Evolutionary conservation across 2,113 vertebrate genomes (phyloP), one percentile per base, ranked within the genome.

Genomic region (Cacatua alba): DNA sequence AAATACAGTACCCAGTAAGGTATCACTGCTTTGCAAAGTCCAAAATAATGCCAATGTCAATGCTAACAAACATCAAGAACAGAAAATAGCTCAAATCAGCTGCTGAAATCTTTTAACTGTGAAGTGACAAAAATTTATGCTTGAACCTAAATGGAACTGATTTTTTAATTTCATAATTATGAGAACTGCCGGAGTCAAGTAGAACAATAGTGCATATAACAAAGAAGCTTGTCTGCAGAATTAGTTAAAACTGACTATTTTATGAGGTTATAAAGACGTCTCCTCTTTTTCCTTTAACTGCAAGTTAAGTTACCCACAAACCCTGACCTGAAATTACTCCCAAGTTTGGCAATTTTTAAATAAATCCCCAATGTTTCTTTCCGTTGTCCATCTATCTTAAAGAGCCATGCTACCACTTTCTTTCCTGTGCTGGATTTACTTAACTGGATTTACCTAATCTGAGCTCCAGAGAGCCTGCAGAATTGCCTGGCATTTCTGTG

Each of bases 361-460:
- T 81, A 75, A 88, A 90, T 64, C 41, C 31, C 31, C 39, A 25
- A 10, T n/a, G 8, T 33, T 84, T 82, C 46, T 70, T 69, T 48
- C 70, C 35, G 10, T 44, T 67, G 57, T 55, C 43, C 44, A 33
- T 62, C 77, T 35, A 68, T 26, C 57, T 65, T 64, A 67, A 94
- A 89, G 57, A 68, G 49, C 65, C 63, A 68, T 52, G 68, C 11
- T 16, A 81, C 69, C 70, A 75, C 74, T 60, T 93, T 86, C 76
- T 71, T 94, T 86, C 60, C 68, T 48, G 29, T 44, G 83, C 25
- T 84, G 89, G 79, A 94, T 96, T 92, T 92, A 82, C 62, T 91
- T 95, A 96, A 96, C 77, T 82, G 94, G 82, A 93, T 94, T 96
- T 90, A 67, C 39, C 80, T 64, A 81, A 94, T 72, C 69, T 65